Base-by-base conservation (phyloP, 92 coral and sea anemone species). In the Parazoanthus darwini region DNA sequence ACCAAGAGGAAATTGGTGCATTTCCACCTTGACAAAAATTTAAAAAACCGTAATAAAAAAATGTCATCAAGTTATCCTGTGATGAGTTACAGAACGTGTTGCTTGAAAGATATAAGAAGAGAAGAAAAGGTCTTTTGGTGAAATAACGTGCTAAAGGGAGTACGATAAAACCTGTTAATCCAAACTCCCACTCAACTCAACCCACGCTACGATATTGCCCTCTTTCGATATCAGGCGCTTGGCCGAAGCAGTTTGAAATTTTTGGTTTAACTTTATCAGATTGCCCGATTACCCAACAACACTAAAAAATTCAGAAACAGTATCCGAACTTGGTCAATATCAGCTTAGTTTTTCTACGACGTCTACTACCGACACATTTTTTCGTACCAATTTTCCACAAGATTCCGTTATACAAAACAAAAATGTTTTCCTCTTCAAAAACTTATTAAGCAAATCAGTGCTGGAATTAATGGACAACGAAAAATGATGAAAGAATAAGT, bases 141-240 rank as follows among this genome's bases (percentile, higher is more conserved):
- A 48, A 42, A 84, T 84, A 43, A 48, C 67, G 67, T 84, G 78
- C 3, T 76, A 2, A 39, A 37, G 79, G 79, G 79, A 76, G 50
- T 26, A 39, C 46, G 29, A 16, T 76, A 76, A 13, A 5, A 25
- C 20, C 37, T 48, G 43, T 70, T 26, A 71, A 29, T 6, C n/a
- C 26, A 3, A 33, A 71, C 75, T 36, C 48, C 79, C 79, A 76
- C 50, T 68, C 42, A 39, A 39, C 42, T 39, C 65, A 71, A 70
- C 77, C 87, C 54, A 44, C 87, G 68, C 79, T 15, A 1, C 16
- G 15, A 18, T 15, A 63, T 63, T 63, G 70, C 20, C 20, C 68
- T 16, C 18, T 63, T 63, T 63, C 6, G 20, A 63, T 63, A 63
- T 63, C 25, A 26, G 70, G 70, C 25, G 70, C 70, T 20, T 63